phyloP scores from a whole-genome alignment of 1,140 invertebrate species.

The Euglossa dilemma region DNA sequence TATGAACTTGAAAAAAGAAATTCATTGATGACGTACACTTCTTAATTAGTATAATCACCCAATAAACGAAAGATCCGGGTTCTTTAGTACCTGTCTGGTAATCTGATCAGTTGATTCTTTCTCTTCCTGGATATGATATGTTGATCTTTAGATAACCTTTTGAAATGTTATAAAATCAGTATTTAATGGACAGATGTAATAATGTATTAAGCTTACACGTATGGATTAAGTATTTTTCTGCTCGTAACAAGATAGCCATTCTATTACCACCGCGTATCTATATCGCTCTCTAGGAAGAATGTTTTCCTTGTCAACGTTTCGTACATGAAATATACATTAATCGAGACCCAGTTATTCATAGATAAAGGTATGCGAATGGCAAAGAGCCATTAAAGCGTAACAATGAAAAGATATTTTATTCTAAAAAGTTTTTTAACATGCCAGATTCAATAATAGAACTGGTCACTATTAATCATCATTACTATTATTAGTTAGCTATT shows the following conservation, averaged over 20 bases:
- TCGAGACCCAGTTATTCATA: background rate
- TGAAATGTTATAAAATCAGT: background rate
- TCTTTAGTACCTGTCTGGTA: background rate
- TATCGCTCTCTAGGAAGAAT: background rate
- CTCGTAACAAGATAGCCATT: background rate
- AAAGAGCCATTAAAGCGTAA: background rate
- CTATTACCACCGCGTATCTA: background rate
- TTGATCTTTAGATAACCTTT: background rate
- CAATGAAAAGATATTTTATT: background rate
- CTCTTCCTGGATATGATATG: background rate
- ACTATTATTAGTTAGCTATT: too few relatives aligned
- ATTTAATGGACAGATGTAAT: background rate
- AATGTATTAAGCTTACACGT: background rate
- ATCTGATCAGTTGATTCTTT: background rate
- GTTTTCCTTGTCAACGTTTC: background rate
- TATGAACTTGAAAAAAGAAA: too few relatives aligned
- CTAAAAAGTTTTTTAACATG: background rate
- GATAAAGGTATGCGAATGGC: background rate
- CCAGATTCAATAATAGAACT: too few relatives aligned
- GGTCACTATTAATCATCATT: too few relatives aligned
- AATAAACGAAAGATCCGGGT: conserved; percentile 1
- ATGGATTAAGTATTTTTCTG: background rate
- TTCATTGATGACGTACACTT: background rate
- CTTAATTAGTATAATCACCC: background rate
- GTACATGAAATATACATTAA: background rate